Base-by-base conservation (phyloP, 2,113 vertebrate genomes). In the Alaudala cheleensis region DNA sequence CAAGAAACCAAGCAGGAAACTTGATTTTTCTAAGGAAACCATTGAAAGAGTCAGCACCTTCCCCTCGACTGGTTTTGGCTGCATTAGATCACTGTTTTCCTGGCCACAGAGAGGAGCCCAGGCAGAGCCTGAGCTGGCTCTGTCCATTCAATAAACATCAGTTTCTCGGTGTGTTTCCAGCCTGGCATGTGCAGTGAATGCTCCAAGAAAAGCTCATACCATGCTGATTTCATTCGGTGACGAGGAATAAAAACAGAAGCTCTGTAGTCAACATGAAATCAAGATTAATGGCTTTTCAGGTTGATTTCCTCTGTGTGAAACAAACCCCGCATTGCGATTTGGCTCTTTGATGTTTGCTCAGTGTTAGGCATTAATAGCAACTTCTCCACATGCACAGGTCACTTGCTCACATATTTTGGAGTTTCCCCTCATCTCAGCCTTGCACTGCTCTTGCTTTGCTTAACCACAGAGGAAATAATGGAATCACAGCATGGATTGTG, bases 221-320 rank as follows among this genome's bases (percentile, higher is more conserved):
- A 29, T 28, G 81, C 80, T 87, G 92, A 57, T 89, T 87, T 89
- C 73, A 61, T 50, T 61, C 72, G 28, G 28, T 45, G 69, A 44
- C 0, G 3, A 40, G 66, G 69, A 92, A 65, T 34, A 92, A 74
- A 91, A 86, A 6, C 84, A 67, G 44, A 22, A 90, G 92, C 85
- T 49, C 66, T 31, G 45, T 2, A 50, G 73, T 89, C 66, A 81
- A 87, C 58, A 37, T 14, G 81, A 50, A 87, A 92, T 65, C 53
- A 71, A 79, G 93, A 92, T 87, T 69, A 91, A 92, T 72, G 86
- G 77, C 70, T 91, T 91, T 93, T 57, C 19, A 3, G 89, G 84
- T 89, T 74, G 51, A 53, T 51, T 62, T 78, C 54, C 74, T 44
- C 94, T 6, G 18, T 24, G 40, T 79, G 84, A 89, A 87, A 76